These are phyloP conservation scores for Ectemnius lituratus DNA, from an alignment of 2,888 invertebrate species.

Conservation along the genomic window DNA sequence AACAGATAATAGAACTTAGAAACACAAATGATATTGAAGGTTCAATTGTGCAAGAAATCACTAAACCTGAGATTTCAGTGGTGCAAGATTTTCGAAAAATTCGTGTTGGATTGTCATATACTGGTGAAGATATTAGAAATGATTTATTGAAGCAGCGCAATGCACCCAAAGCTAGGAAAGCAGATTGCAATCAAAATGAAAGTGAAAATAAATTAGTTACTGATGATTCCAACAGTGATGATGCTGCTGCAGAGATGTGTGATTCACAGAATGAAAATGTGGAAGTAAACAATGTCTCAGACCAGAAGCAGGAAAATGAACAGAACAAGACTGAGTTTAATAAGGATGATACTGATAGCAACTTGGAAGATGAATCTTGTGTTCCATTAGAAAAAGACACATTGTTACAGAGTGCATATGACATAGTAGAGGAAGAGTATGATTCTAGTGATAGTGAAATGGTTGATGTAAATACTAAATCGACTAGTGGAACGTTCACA, in stretches of 20 bases:
- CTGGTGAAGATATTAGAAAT: slow-evolving; percentile 80
- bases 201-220: slow-evolving; percentile 18
- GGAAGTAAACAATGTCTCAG: background rate
- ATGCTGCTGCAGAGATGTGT: slow-evolving; percentile 13
- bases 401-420: slow-evolving; percentile 71
- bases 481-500: slow-evolving; percentile 77
- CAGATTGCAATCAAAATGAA: slow-evolving; percentile 16
- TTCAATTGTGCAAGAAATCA: slow-evolving; percentile 19
- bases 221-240: slow-evolving; percentile 14
- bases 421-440: slow-evolving; percentile 72
- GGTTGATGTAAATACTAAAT: slow-evolving; percentile 79
- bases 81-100: slow-evolving; percentile 86
- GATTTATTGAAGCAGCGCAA: slow-evolving; percentile 31
- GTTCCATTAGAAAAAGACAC: slow-evolving; percentile 75
- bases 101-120: slow-evolving; percentile 85
- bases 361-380: slow-evolving; percentile 43
- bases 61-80: slow-evolving; percentile 33
- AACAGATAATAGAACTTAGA: slow-evolving; percentile 16
- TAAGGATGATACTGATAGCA: slow-evolving; percentile 3
- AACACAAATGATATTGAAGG: background rate
- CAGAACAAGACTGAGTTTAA: slow-evolving; percentile 63
- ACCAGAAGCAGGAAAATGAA: background rate
- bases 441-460: slow-evolving; percentile 79
- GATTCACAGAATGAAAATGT: background rate
- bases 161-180: slow-evolving; percentile 16